Evolutionary conservation across 2,797 vertebrate genomes (phyloP).

Genomic region (Rhyacichthys aspro): DNA sequence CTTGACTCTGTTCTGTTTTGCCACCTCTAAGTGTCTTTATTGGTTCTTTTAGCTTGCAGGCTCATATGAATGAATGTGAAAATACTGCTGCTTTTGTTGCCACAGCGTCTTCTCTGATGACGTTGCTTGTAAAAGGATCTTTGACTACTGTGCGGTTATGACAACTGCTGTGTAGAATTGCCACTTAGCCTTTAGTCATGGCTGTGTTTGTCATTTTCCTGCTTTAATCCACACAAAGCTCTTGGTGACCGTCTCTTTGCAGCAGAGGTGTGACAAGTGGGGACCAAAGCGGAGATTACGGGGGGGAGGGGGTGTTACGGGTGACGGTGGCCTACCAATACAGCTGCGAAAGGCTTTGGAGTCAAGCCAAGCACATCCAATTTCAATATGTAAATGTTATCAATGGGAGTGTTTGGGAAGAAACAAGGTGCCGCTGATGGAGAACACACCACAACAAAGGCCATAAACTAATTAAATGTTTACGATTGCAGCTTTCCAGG

Average conservation of each 20-base stretch:
- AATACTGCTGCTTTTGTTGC: no score
- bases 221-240: neutral
- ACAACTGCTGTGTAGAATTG: neutral
- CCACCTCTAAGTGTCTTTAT: no score
- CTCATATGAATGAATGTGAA: no score
- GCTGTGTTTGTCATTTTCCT: neutral
- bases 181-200: neutral
- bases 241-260: neutral
- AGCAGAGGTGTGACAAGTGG: neutral
- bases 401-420: conserved; percentile 53
- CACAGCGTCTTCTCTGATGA: no score
- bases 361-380: conserved; percentile 85
- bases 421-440: conserved; percentile 71
- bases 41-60: no score
- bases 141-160: no score
- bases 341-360: conserved; percentile 3
- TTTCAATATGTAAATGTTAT: conserved; percentile 93
- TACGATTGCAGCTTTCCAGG: conserved; percentile 45
- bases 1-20: no score
- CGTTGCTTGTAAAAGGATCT: no score
- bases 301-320: conserved; percentile 23
- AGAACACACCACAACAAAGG: conserved; percentile 31
- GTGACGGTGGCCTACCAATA: neutral
- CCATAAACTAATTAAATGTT: conserved; percentile 62
- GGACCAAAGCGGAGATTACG: conserved; percentile 28